phyloP scores from a whole-genome alignment of 2,113 vertebrate genomes.

The Dasyurus viverrinus region DNA sequence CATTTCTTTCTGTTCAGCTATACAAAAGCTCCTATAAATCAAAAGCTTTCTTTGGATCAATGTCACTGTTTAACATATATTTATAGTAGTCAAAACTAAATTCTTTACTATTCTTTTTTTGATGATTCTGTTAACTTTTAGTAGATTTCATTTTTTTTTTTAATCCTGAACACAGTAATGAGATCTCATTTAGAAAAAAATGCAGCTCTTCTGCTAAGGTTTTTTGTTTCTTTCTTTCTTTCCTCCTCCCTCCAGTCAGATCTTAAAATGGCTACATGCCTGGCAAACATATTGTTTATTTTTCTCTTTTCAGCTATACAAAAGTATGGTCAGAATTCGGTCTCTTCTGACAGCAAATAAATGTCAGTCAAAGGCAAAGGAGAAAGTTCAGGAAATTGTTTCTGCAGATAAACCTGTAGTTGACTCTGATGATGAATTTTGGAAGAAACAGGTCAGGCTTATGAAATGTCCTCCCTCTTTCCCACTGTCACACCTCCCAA shows the following conservation, averaged over 20 bases:
- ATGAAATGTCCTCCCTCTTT: constrained; percentile 63
- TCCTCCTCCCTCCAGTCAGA: neutral
- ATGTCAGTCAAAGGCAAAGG: accelerated
- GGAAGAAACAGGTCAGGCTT: constrained; percentile 28
- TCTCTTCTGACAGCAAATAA: constrained; percentile 59
- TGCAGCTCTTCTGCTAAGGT: neutral
- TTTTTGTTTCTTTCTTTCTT: too few species aligned
- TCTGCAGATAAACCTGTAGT: constrained; percentile 33
- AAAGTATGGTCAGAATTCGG: constrained; percentile 47
- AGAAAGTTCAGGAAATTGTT: constrained; percentile 32
- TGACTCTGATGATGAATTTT: constrained; percentile 49
- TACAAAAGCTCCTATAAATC: neutral
- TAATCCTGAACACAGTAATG: neutral
- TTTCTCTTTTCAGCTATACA: constrained; percentile 54
- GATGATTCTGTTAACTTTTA: neutral
- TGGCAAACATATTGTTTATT: constrained; percentile 19
- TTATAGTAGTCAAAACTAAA: constrained; percentile 31
- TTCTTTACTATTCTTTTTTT: neutral
- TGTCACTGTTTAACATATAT: constrained; percentile 13
- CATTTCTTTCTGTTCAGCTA: constrained; percentile 42
- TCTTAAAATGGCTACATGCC: neutral
- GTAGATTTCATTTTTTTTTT: neutral
- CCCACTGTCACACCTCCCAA: constrained; percentile 25
- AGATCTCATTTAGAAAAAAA: neutral
- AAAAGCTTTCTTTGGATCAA: neutral